Base-by-base conservation (phyloP, 30 jellyfish, hydroid and myxozoan genomes). In the Clytia hemisphaerica region DNA sequence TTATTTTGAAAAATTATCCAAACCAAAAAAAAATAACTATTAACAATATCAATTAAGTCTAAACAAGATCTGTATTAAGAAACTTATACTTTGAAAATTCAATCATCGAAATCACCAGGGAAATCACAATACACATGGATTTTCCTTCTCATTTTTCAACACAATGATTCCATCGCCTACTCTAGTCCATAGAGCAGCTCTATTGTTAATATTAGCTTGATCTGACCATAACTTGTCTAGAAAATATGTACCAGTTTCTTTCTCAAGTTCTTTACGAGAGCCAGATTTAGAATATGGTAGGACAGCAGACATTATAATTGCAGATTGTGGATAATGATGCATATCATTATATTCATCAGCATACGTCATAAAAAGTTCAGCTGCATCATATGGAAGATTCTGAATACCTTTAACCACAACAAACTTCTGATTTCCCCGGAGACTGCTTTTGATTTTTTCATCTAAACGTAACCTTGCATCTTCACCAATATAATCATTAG, bases 111-210 rank as follows among this genome's bases (percentile, higher is more conserved):
- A n/a, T n/a, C n/a, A n/a, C n/a, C n/a, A n/a, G n/a, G n/a, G n/a
- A n/a, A n/a, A n/a, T n/a, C n/a, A n/a, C n/a, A n/a, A n/a, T n/a
- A n/a, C n/a, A n/a, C n/a, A n/a, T n/a, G n/a, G n/a, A n/a, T n/a
- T n/a, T n/a, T n/a, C n/a, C n/a, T n/a, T n/a, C n/a, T 69, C 81
- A 26, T 75, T 53, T 69, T 35, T 69, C 5, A 69, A 12, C 58
- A 69, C 32, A 48, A 69, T 54, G 16, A 50, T 6, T 9, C 58
- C 53, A 31, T 69, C 59, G 16, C 81, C 81, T 10, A 69, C 49
- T 5, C 81, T 47, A 45, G 81, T 21, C 81, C 81, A 69, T n/a
- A 69, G 37, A 26, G 81, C 62, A 12, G 78, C 77, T 24, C 6
- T 34, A 4, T 42, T 15, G 28, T 69, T 49, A 25, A 5, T 24